Percentiles rank a stretch among this genome's conserved stretches.
These are phyloP conservation scores for Hemicordylus capensis DNA, from an alignment of 2,113 vertebrate genomes.

Conservation along the genomic window DNA sequence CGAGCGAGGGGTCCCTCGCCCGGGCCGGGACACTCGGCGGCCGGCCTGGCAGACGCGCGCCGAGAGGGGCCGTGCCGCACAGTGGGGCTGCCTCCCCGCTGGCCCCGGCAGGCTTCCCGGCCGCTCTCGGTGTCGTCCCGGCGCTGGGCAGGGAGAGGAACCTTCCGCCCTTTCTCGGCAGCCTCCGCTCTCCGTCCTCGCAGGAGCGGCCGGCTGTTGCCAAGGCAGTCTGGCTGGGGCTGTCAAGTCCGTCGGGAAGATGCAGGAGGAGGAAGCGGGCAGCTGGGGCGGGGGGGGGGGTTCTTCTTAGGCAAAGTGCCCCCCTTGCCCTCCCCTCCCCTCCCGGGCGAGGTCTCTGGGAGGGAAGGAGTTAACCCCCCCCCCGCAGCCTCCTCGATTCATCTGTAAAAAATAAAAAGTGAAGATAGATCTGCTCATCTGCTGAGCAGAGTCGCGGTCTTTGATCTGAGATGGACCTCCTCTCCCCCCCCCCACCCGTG, in stretches of 20 bases:
- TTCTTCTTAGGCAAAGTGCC: not conserved
- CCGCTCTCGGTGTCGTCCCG: slow-evolving; percentile 44
- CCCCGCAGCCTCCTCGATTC: slow-evolving; percentile 40
- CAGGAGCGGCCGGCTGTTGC: not conserved
- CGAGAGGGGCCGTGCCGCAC: too few species aligned
- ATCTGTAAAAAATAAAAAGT: slow-evolving; percentile 79
- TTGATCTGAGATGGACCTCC: slow-evolving; percentile 79
- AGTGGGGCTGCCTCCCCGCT: too few species aligned
- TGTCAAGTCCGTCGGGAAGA: not conserved
- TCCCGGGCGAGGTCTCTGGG: not conserved
- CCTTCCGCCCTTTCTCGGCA: not conserved
- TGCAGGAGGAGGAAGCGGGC: too few species aligned
- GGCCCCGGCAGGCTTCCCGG: too few species aligned
- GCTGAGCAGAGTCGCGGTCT: slow-evolving; percentile 76
- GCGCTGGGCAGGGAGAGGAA: not conserved
- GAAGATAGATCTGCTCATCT: slow-evolving; percentile 75
- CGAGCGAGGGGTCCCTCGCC: too few species aligned
- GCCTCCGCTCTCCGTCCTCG: not conserved
- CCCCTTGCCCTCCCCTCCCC: not conserved
- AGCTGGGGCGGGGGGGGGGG: too few species aligned
- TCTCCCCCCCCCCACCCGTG: not conserved
- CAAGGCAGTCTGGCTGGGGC: not conserved
- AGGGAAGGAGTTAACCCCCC: slow-evolving; percentile 40
- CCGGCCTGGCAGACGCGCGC: too few species aligned
- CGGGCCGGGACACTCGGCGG: too few species aligned